These are phyloP conservation scores for Popillia japonica DNA, from an alignment of 1,140 invertebrate species.

Conservation along the genomic window DNA sequence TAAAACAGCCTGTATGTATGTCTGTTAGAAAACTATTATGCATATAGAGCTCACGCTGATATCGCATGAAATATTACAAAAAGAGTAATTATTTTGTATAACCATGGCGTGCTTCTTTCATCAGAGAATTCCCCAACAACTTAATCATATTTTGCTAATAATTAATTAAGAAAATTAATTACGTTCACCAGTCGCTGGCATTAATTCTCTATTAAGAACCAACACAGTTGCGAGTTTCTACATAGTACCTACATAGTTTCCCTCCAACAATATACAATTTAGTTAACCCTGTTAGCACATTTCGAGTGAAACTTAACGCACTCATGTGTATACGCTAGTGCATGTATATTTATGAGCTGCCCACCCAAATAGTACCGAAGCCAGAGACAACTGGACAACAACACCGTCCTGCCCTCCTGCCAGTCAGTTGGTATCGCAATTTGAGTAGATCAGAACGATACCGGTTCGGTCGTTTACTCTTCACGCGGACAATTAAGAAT, in stretches of 20 bases:
- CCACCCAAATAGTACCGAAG: slow-evolving; percentile 5
- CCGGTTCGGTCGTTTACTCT: slow-evolving; percentile 18
- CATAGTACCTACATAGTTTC: neutral
- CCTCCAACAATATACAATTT: neutral
- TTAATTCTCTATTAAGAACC: too few relatives aligned
- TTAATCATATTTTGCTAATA: too few relatives aligned
- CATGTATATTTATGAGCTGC: slow-evolving; percentile 27
- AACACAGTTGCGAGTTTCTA: too few relatives aligned
- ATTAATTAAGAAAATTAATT: too few relatives aligned
- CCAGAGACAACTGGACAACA: neutral
- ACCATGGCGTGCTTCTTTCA: too few relatives aligned
- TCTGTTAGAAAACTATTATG: too few relatives aligned
- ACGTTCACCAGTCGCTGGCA: too few relatives aligned
- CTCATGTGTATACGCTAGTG: neutral
- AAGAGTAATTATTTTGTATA: too few relatives aligned
- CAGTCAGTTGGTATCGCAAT: slow-evolving; percentile 6
- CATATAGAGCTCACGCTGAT: too few relatives aligned
- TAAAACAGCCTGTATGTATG: too few relatives aligned
- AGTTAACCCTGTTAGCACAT: neutral
- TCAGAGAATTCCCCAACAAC: too few relatives aligned
- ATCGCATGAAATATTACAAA: too few relatives aligned
- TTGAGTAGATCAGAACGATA: neutral
- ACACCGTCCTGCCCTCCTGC: neutral
- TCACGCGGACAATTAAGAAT: neutral
- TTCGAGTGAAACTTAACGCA: neutral